A percentile compares a stretch with the other conserved stretches of the same genome.
phyloP scores from a whole-genome alignment of 2,113 vertebrate genomes.

The Thomomys bottae region DNA sequence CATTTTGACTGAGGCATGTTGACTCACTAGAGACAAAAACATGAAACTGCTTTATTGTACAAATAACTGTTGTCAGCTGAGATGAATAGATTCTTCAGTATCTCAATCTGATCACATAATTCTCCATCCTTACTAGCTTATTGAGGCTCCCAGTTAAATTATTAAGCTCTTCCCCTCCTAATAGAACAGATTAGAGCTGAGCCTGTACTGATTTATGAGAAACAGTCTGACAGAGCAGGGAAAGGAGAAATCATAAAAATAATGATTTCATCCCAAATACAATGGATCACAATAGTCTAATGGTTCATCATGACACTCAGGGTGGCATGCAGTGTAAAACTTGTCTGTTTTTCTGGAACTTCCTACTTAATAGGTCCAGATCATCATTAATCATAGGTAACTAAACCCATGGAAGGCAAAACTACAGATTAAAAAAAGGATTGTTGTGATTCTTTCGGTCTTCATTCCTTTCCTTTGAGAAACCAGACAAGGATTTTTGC shows the following conservation, averaged over 20 bases:
- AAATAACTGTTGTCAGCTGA: constrained; percentile 29
- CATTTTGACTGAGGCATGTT: constrained; percentile 49
- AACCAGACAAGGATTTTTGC: not conserved
- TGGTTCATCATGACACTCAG: not conserved
- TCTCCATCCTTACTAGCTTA: not conserved
- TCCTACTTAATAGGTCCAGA: not conserved
- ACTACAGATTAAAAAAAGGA: not conserved
- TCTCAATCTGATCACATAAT: not conserved
- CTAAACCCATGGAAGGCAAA: not conserved
- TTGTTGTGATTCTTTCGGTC: not conserved
- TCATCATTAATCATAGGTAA: not conserved
- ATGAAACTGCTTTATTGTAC: constrained; percentile 23
- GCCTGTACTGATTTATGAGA: not conserved
- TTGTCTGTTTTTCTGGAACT: not conserved
- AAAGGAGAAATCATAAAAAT: not conserved
- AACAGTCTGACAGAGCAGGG: not conserved
- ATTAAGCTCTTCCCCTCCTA: not conserved
- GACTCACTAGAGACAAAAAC: not conserved
- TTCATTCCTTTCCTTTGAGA: not conserved
- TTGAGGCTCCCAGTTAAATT: constrained; percentile 12
- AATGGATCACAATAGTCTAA: not conserved
- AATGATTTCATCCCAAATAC: not conserved
- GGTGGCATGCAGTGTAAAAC: not conserved
- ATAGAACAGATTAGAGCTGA: not conserved
- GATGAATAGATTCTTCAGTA: not conserved